Evolutionary conservation across 2,888 invertebrate species (phyloP), one percentile per base, ranked within the genome.

Genomic region (Lasioglossum morio): DNA sequence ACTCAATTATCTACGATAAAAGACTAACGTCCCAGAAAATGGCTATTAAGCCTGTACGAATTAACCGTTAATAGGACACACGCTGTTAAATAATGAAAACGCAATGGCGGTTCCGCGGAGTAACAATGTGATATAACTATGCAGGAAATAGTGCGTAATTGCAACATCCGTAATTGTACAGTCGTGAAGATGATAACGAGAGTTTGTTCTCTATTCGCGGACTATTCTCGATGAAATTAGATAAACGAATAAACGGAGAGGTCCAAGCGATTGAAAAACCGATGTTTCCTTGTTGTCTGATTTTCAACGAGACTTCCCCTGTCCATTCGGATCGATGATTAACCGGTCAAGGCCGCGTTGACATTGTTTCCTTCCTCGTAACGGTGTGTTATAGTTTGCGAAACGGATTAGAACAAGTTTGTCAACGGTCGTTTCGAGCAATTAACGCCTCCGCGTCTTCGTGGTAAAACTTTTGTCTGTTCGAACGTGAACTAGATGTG

Each of bases 351-450:
- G 85, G 85, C 72, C 84, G 66, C 57, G 72, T 76, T 74, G 60
- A 77, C 60, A 63, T 46, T 46, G 60, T 77, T 77, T 66, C 72
- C 79, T 74, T 81, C 23, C 70, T 60, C 37, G 83, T 91, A 92
- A 92, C 92, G 92, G 92, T 91, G 84, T 83, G 90, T 82, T 79
- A 88, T 78, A 88, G 90, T 92, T 93, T 92, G 88, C 86, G 43
- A 87, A 90, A 72, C 70, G 53, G 85, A 89, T 93, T 93, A 93
- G 92, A 89, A 70, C 72, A 72, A 84, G 88, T 90, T 88, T 81
- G 82, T 79, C 84, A 53, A 70, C 82, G 77, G 74, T 92, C 86
- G 83, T 92, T 37, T 90, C 79, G 77, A 84, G 66, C 72, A 46
- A 85, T 93, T 93, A 93, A 83, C 92, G 80, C 74, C 79, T 79